These are phyloP conservation scores for Manduca sexta DNA, from an alignment of 1,140 invertebrate genomes.

Conservation along the genomic window DNA sequence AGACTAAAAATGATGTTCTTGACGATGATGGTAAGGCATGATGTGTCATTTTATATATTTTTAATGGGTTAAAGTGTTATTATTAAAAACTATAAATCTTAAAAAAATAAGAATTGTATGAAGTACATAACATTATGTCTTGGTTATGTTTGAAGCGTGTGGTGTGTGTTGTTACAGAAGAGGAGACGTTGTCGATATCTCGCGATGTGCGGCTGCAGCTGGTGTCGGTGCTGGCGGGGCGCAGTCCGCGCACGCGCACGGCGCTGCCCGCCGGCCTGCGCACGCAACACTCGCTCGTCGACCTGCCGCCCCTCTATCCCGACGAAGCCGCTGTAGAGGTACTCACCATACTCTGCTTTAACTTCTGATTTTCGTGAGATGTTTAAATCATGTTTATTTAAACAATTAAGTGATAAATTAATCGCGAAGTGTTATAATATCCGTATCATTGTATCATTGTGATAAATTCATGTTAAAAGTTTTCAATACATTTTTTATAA, in stretches of 20 bases:
- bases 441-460: too few relatives aligned
- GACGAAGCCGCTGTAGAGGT: conserved; percentile 75
- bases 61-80: too few relatives aligned
- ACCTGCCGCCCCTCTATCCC: conserved; percentile 78
- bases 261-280: conserved; percentile 78
- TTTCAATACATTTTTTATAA: too few relatives aligned
- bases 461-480: too few relatives aligned
- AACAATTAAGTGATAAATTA: too few relatives aligned
- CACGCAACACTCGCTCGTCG: conserved; percentile 81
- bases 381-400: background rate
- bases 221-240: conserved; percentile 78
- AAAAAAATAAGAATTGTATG: too few relatives aligned
- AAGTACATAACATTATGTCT: too few relatives aligned
- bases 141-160: background rate
- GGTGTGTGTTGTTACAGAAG: conserved; percentile 22
- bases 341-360: too few relatives aligned
- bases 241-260: conserved; percentile 80
- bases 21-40: conserved; percentile 73
- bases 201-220: conserved; percentile 81
- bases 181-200: conserved; percentile 31
- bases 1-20: conserved; percentile 44
- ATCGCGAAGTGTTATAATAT: too few relatives aligned
- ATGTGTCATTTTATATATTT: background rate
- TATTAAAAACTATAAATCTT: too few relatives aligned
- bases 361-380: too few relatives aligned